Percentiles rank a stretch among this genome's conserved stretches.
These are phyloP conservation scores for Knipowitschia caucasica DNA, from an alignment of 2,797 vertebrate species.

Conservation along the genomic window DNA sequence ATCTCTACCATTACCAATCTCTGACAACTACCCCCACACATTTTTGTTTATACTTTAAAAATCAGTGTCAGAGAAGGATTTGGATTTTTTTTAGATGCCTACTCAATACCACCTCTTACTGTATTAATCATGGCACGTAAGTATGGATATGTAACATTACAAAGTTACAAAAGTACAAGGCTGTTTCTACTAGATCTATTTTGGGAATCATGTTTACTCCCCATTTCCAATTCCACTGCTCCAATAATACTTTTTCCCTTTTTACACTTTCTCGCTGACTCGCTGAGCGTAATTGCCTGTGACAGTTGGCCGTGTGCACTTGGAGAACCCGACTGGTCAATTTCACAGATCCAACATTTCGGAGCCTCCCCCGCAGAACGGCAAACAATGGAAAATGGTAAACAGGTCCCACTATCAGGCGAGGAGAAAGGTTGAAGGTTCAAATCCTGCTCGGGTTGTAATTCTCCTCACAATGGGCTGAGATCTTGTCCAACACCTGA, in stretches of 20 bases:
- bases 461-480: slow-evolving; percentile 50
- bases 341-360: slow-evolving; percentile 7
- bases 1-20: no score
- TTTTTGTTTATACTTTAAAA: no score
- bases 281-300: not conserved
- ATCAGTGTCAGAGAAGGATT: no score
- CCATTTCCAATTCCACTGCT: not conserved
- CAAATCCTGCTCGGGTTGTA: slow-evolving; percentile 36
- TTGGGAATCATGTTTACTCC: not conserved
- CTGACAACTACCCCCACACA: no score
- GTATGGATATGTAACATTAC: no score
- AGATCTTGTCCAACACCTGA: slow-evolving; percentile 63
- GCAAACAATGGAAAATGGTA: slow-evolving; percentile 42
- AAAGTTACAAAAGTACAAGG: no score
- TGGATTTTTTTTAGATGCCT: no score
- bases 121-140: no score
- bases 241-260: not conserved
- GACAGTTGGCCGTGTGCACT: slow-evolving; percentile 1
- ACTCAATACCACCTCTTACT: no score
- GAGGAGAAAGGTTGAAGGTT: slow-evolving; percentile 42
- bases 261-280: slow-evolving; percentile 1
- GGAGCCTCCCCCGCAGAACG: slow-evolving; percentile 15
- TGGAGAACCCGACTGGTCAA: not conserved
- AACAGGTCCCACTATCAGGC: slow-evolving; percentile 43
- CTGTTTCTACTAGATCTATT: not conserved